Conservation (phyloP, 2,888 invertebrate genomes). For the Acleris literana region DNA sequence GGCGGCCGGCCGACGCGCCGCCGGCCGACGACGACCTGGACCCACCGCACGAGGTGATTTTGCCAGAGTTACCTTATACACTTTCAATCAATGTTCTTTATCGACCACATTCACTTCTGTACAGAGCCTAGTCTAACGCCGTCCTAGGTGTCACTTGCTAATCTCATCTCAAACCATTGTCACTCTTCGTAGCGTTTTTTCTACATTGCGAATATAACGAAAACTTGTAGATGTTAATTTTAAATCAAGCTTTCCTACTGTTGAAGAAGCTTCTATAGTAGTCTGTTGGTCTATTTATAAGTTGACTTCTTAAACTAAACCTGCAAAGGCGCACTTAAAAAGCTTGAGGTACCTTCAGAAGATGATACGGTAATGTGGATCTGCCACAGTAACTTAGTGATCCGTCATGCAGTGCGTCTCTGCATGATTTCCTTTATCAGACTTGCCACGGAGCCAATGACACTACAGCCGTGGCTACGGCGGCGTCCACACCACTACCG, state of each 20-base stretch:
- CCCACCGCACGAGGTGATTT: slow-evolving; percentile 81
- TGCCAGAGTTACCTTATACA: slow-evolving; percentile 82
- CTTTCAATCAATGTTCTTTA: slow-evolving; percentile 48
- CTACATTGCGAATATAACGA: slow-evolving; percentile 25
- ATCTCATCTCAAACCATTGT: slow-evolving; percentile 49
- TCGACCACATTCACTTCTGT: slow-evolving; percentile 72
- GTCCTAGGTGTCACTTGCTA: slow-evolving; percentile 72
- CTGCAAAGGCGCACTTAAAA: slow-evolving; percentile 44
- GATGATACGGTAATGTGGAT: slow-evolving; percentile 3
- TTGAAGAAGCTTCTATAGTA: slow-evolving; percentile 21
- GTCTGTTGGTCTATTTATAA: slow-evolving; percentile 11
- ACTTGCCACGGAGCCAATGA: slow-evolving; percentile 27
- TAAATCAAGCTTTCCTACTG: slow-evolving; percentile 29
- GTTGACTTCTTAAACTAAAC: slow-evolving; percentile 37
- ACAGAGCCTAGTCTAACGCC: slow-evolving; percentile 62
- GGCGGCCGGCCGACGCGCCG: slow-evolving; percentile 73
- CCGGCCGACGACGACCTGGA: slow-evolving; percentile 75
- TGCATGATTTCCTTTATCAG: slow-evolving; percentile 37
- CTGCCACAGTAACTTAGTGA: slow-evolving; percentile 3
- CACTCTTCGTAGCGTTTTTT: slow-evolving; percentile 40
- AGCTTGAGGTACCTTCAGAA: slow-evolving; percentile 24
- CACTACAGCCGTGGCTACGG: slow-evolving; percentile 49
- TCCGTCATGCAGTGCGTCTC: slow-evolving; percentile 36
- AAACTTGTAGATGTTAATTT: slow-evolving; percentile 28
- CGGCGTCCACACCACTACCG: slow-evolving; percentile 69